These are phyloP conservation scores for Phyllotreta cruciferae DNA, from an alignment of 2,888 invertebrate genomes.

Conservation along the genomic window DNA sequence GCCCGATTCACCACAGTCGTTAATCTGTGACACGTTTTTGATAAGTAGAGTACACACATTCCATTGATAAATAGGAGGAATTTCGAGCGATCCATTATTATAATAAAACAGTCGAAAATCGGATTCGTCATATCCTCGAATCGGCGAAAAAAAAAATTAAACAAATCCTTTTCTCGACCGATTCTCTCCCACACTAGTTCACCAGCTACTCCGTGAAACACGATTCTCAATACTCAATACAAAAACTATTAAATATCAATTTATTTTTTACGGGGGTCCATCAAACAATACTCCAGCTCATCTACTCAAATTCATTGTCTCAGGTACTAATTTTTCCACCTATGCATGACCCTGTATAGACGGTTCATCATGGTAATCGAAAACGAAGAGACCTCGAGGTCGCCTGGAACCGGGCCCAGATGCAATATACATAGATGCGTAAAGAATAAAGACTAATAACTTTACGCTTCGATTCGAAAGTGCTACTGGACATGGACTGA, in stretches of 20 bases:
- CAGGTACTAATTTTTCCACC: too few species aligned
- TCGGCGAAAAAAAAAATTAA: slow-evolving; percentile 28
- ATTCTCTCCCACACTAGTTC: slow-evolving; percentile 32
- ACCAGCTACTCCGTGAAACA: slow-evolving; percentile 36
- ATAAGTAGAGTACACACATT: slow-evolving; percentile 25
- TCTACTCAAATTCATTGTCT: too few species aligned
- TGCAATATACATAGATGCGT: slow-evolving; percentile 42
- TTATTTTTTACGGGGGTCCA: slow-evolving; percentile 27
- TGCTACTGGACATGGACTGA: slow-evolving; percentile 55
- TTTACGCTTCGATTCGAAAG: slow-evolving; percentile 58
- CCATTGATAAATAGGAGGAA: slow-evolving; percentile 27
- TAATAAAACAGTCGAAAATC: slow-evolving; percentile 29
- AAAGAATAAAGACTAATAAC: slow-evolving; percentile 52
- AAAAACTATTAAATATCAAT: slow-evolving; percentile 36
- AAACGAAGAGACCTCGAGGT: slow-evolving; percentile 28
- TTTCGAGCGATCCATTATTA: slow-evolving; percentile 20
- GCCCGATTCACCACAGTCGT: slow-evolving; percentile 22
- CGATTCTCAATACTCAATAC: slow-evolving; percentile 32
- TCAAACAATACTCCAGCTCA: too few species aligned
- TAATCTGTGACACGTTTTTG: slow-evolving; percentile 30
- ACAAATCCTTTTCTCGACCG: slow-evolving; percentile 27
- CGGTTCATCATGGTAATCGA: too few species aligned
- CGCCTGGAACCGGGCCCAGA: slow-evolving; percentile 39
- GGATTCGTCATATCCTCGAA: slow-evolving; percentile 28
- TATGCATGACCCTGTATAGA: too few species aligned